phyloP scores from a whole-genome alignment of 2,888 invertebrate genomes.

The Pseudeuparius sepicola region DNA sequence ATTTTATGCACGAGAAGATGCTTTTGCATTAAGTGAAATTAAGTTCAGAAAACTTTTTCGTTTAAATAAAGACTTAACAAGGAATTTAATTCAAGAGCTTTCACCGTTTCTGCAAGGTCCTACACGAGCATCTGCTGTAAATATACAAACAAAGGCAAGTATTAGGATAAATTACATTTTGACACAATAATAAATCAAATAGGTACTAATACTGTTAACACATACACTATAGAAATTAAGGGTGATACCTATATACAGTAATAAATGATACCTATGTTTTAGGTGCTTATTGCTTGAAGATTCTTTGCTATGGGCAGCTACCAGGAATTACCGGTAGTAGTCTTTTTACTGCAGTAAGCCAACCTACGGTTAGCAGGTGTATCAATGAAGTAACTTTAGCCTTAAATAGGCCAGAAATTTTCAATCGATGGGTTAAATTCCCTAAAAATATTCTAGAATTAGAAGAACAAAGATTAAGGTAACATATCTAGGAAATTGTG shows the following conservation, averaged over 20 bases:
- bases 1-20: neutral
- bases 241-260: no score
- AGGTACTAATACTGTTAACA: no score
- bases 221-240: neutral
- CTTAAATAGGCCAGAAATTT: neutral
- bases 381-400: neutral
- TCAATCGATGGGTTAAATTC: neutral
- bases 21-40: neutral
- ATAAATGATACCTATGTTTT: conserved; percentile 5
- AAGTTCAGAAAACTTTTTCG: neutral
- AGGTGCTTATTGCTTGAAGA: neutral
- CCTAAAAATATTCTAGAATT: neutral
- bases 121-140: neutral
- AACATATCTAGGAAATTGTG: neutral
- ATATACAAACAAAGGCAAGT: neutral
- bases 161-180: neutral
- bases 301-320: neutral
- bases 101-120: neutral
- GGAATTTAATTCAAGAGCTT: neutral
- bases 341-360: neutral
- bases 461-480: no score
- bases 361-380: conserved; percentile 1
- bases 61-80: neutral
- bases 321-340: conserved; percentile 4
- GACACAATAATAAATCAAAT: no score